phyloP scores from a whole-genome alignment of 1,140 invertebrate species.

The Neodiprion pinetum region DNA sequence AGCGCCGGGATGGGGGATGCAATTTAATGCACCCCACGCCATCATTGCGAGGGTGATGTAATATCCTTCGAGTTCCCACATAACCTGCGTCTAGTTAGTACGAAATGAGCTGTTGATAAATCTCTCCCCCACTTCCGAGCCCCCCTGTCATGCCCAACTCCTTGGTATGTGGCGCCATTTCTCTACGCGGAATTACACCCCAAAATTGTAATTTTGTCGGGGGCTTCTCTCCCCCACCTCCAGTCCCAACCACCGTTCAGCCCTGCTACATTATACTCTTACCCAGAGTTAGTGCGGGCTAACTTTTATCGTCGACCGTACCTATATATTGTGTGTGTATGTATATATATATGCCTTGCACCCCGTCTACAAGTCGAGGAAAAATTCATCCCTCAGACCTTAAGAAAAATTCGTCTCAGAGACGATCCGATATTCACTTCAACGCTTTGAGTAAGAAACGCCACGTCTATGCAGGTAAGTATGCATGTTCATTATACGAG shows the following conservation, averaged over 20 bases:
- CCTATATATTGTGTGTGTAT: too few relatives aligned
- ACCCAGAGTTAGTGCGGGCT: not conserved
- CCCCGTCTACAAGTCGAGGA: too few relatives aligned
- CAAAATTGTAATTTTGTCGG: conserved; percentile 61
- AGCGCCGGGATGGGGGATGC: conserved; percentile 36
- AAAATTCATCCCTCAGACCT: too few relatives aligned
- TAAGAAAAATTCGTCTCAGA: too few relatives aligned
- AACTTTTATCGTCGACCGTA: not conserved
- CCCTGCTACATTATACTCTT: not conserved
- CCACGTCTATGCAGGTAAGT: too few relatives aligned
- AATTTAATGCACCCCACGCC: conserved; percentile 60
- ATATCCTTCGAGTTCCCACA: conserved; percentile 58
- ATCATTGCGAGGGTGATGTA: conserved; percentile 59
- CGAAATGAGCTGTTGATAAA: conserved; percentile 59
- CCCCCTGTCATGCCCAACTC: conserved; percentile 27
- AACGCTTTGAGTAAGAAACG: too few relatives aligned
- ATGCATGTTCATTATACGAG: too few relatives aligned
- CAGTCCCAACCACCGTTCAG: too few relatives aligned
- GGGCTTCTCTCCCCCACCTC: conserved; percentile 27
- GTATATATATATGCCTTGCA: too few relatives aligned
- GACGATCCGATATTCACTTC: too few relatives aligned
- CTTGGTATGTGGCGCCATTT: conserved; percentile 59
- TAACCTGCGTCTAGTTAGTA: conserved; percentile 57
- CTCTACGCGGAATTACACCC: conserved; percentile 57
- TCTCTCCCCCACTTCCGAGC: conserved; percentile 32